phyloP scores from a whole-genome alignment of 2,113 vertebrate genomes.

The Otocyon megalotis region DNA sequence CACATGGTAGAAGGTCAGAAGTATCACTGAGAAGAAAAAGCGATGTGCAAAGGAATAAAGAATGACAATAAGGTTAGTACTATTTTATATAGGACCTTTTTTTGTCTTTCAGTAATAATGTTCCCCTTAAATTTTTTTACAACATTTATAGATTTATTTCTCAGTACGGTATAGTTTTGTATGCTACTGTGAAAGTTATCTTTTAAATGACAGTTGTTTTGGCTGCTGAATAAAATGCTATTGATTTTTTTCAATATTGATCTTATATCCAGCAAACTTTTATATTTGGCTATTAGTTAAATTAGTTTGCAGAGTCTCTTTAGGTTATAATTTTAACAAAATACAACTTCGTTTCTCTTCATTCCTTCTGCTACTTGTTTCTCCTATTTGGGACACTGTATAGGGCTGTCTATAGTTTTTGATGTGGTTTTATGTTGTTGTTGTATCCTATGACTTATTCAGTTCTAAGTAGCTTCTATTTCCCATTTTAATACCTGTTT shows the following conservation, averaged over 20 bases:
- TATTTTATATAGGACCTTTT: not conserved
- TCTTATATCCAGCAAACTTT: not conserved
- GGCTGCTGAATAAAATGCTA: not conserved
- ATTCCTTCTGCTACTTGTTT: not conserved
- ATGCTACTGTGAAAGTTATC: not conserved
- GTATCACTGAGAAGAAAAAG: not conserved
- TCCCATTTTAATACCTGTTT: conserved; percentile 17
- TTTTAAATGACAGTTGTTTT: not conserved
- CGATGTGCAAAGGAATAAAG: not conserved
- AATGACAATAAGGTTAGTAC: not conserved
- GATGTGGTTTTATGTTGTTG: not conserved
- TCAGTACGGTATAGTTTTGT: conserved; percentile 5
- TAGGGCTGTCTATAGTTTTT: not conserved
- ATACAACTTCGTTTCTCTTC: conserved; percentile 1
- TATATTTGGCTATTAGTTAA: conserved; percentile 26
- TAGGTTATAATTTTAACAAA: not conserved
- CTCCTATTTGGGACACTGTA: not conserved
- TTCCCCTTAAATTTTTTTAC: not conserved
- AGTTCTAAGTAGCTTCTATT: conserved; percentile 16
- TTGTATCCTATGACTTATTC: not conserved
- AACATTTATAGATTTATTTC: not conserved
- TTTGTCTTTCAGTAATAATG: conserved; percentile 8
- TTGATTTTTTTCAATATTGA: conserved; percentile 38
- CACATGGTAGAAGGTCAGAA: not conserved
- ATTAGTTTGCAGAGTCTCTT: conserved; percentile 6